Evolutionary conservation across 2,888 invertebrate genomes (phyloP), one percentile per base, ranked within the genome.

Genomic region (Sarcophaga variegata): DNA sequence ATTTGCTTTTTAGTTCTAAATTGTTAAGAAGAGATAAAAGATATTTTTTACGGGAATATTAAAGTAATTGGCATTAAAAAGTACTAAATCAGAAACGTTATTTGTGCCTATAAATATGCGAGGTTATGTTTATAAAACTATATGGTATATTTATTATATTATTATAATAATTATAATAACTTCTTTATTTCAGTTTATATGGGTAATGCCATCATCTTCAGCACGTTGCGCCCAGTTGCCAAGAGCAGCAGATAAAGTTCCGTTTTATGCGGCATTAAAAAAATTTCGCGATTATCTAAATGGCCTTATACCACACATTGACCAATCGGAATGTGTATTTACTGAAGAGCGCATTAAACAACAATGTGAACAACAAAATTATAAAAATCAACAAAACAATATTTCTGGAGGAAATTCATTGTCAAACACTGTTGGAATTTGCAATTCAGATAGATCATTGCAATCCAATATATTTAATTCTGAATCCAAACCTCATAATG

Each of bases 141-240:
- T 37, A 37, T 37, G 8, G 2, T 10, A 37, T 37, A 8, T 37
- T 37, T 8, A 37, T 37, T 37, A 37, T n/a, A 11, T n/a, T 20
- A 54, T 14, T 14, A 14, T 17, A 54, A 14, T 54, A 54, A 54
- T 54, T 54, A 54, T 54, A 10, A 17, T 17, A 54, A 54, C 17
- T 54, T 37, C 37, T 37, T 37, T 78, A 45, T 94, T 94, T 17
- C 95, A 99, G 98, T 97, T 97, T 93, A 97, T 99, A 95, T 99
- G 98, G 97, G 99, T 99, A 92, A 99, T 99, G 99, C 99, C 99
- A 88, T 99, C 99, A 79, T 99, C 99, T 75, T 98, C 98, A 92
- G 99, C 99, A 74, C 96, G 99, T 77, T 99, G 98, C 94, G 98
- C 99, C 62, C 99, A 99, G 94, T 94, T 99, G 90, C 99, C 99